Percentiles rank a stretch among this genome's conserved stretches.
Evolutionary conservation across 2,888 invertebrate genomes (phyloP).

Genomic region (Hemicrepidius hirtus): DNA sequence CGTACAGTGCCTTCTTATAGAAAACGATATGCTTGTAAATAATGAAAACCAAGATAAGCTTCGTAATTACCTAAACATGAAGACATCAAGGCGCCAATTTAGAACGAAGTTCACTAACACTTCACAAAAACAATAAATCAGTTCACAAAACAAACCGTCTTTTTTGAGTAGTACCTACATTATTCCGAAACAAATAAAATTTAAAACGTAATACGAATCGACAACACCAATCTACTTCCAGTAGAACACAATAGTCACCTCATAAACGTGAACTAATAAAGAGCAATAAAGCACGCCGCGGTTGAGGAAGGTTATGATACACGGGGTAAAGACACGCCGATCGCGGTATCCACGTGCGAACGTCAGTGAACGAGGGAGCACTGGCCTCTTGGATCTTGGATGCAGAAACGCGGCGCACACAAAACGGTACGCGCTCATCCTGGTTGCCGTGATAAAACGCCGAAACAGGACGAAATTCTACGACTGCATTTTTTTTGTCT

Average conservation of each 20-base stretch:
- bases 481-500: slow-evolving; percentile 39
- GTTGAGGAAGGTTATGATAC: slow-evolving; percentile 54
- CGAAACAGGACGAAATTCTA: slow-evolving; percentile 50
- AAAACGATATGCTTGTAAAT: too few species aligned
- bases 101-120: slow-evolving; percentile 24
- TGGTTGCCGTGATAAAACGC: slow-evolving; percentile 49
- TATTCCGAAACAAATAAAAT: not conserved
- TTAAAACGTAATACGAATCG: not conserved
- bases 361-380: slow-evolving; percentile 59
- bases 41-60: not conserved
- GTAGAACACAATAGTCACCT: slow-evolving; percentile 23
- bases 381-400: slow-evolving; percentile 60
- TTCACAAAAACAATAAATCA: slow-evolving; percentile 23
- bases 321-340: slow-evolving; percentile 51
- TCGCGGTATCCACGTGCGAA: slow-evolving; percentile 59
- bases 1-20: too few species aligned
- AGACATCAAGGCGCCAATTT: slow-evolving; percentile 28
- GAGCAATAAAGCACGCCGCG: slow-evolving; percentile 47
- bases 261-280: slow-evolving; percentile 35
- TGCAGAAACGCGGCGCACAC: slow-evolving; percentile 59
- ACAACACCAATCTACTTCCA: not conserved
- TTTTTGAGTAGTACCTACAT: slow-evolving; percentile 16
- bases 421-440: slow-evolving; percentile 58
- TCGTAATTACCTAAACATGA: slow-evolving; percentile 23
- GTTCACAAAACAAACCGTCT: slow-evolving; percentile 4